Evolutionary conservation across 2,797 vertebrate species (phyloP), one percentile per base, ranked within the genome.

Genomic region (Brotula barbata): DNA sequence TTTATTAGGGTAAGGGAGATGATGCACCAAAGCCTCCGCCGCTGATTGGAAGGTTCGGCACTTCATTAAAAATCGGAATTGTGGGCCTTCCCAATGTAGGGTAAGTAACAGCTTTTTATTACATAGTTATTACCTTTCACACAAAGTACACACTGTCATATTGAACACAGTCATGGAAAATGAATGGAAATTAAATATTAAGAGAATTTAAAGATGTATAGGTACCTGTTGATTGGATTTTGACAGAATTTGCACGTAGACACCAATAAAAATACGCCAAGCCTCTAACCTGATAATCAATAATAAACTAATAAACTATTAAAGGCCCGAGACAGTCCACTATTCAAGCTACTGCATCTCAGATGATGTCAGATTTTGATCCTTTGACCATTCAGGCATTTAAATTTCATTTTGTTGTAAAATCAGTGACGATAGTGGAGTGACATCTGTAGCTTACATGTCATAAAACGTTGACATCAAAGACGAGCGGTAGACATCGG

Each of bases 1-100:
- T 81, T 85, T 62, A 61, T 77, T 60, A 88, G 89, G 83, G 78
- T 33, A 97, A 96, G 76, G 92, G 85, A 90, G 75, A 71, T 49
- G 92, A 95, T 75, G 93, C 86, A 75, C 83, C 91, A 66, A 95
- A 96, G 44, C 83, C 92, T 10, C 88, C 90, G n/a, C 93, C 96
- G 10, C 92, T 96, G 80, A 97, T 98, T 87, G 95, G 97, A 84
- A 92, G 97, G 77, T 99, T 98, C 76, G 95, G 96, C 78, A 98
- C 95, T 44, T 96, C 94, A 1, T 75, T 98, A 88, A 98, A 98
- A 91, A 95, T 96, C 83, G 97, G 95, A 80, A 94, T 97, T 72
- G 96, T 98, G 56, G 95, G 95, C 80, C 91, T 97, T 78, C 97
- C 96, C 22, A 99, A 99, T 82, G 94, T 98, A 47, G 96, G 97